These are phyloP conservation scores for Thinocorus orbignyianus DNA, from an alignment of 2,113 vertebrate genomes.

Conservation along the genomic window DNA sequence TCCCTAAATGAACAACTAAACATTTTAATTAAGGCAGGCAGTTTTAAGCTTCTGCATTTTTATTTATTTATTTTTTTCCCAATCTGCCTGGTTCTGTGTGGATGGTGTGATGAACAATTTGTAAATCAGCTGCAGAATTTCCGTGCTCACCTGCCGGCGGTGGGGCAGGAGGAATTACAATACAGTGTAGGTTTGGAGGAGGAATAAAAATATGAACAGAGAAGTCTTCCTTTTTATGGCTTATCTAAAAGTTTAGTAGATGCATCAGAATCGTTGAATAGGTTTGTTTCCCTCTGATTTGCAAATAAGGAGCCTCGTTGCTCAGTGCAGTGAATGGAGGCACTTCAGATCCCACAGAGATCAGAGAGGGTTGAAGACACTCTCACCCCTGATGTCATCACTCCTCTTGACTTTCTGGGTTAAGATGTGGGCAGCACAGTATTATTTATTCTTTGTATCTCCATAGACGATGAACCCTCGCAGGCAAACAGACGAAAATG, in stretches of 20 bases:
- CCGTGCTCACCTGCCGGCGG: neutral
- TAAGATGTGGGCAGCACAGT: neutral
- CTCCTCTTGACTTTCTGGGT: neutral
- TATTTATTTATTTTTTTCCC: neutral
- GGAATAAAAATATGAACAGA: neutral
- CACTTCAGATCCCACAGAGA: neutral
- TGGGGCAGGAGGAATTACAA: neutral
- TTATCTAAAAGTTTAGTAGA: neutral
- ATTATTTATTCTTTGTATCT: neutral
- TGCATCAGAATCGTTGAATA: neutral
- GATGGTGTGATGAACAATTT: neutral
- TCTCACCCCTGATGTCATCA: fast-evolving
- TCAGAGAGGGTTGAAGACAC: neutral
- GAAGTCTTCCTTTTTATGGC: neutral
- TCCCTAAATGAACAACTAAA: neutral
- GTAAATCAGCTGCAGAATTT: neutral
- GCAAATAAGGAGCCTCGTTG: neutral
- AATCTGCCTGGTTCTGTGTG: neutral
- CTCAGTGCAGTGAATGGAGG: neutral
- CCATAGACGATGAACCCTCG: neutral
- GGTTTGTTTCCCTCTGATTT: neutral
- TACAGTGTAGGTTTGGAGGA: neutral
- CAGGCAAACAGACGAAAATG: neutral
- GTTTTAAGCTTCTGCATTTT: neutral
- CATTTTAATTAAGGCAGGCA: neutral